Percentiles rank a stretch among this genome's conserved stretches.
Conservation (phyloP, 1,140 invertebrate species). For the Solen grandis region DNA sequence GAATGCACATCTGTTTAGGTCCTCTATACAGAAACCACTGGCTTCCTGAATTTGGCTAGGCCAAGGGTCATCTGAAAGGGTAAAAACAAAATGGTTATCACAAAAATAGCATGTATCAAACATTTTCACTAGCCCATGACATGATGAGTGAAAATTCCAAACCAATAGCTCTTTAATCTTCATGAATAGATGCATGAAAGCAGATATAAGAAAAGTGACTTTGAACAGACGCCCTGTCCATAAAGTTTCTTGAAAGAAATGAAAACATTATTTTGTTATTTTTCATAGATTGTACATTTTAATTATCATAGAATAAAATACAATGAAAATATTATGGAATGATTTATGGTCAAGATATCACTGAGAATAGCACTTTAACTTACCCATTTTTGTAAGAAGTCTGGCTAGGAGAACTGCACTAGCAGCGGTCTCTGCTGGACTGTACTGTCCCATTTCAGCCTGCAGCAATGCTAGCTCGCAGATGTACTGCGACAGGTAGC, state of each 20-base stretch:
- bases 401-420: conserved; percentile 75
- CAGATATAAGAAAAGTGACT: no score
- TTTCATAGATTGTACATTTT: neutral
- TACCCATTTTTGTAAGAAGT: conserved; percentile 72
- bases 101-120: neutral
- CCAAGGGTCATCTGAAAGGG: conserved; percentile 76
- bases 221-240: no score
- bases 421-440: conserved; percentile 74
- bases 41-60: conserved; percentile 69
- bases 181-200: no score
- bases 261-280: no score
- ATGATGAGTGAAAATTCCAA: no score
- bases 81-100: conserved; percentile 34
- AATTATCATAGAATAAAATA: neutral
- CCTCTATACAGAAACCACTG: conserved; percentile 74
- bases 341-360: neutral
- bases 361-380: conserved; percentile 21
- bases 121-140: neutral
- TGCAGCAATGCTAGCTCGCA: conserved; percentile 77
- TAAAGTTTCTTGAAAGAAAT: no score
- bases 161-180: no score
- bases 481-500: conserved; percentile 75
- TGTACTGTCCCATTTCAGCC: conserved; percentile 77
- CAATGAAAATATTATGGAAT: neutral
- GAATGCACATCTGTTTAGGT: conserved; percentile 74